These are phyloP conservation scores for Drosophila formosana DNA, from an alignment of 2,888 invertebrate genomes.

Conservation along the genomic window DNA sequence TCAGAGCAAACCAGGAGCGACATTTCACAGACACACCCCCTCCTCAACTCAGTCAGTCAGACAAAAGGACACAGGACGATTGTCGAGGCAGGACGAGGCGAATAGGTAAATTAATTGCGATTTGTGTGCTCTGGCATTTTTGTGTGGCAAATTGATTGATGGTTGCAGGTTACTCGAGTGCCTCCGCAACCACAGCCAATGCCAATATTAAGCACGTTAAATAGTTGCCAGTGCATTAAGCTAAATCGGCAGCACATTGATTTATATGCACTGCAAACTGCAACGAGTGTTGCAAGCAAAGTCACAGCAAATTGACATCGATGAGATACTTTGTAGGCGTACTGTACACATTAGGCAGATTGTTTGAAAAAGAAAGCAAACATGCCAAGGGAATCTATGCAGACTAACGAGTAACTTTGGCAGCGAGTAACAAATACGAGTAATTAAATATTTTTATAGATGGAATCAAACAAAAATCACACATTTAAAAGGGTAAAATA, in stretches of 20 bases:
- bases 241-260: neutral
- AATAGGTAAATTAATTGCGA: slow-evolving; percentile 73
- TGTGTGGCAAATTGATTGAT: slow-evolving; percentile 66
- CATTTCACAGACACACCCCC: slow-evolving; percentile 12
- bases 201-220: slow-evolving; percentile 19
- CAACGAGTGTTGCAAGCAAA: neutral
- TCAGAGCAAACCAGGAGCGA: slow-evolving; percentile 14
- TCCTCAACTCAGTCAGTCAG: neutral
- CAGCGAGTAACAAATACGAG: too few relatives aligned
- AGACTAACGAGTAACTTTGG: too few relatives aligned
- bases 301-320: neutral
- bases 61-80: slow-evolving; percentile 1
- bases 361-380: too few relatives aligned
- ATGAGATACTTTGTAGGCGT: too few relatives aligned
- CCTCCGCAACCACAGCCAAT: slow-evolving; percentile 28
- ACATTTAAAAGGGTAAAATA: too few relatives aligned
- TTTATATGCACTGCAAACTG: too few relatives aligned
- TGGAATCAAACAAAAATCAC: too few relatives aligned
- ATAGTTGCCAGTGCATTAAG: slow-evolving; percentile 12
- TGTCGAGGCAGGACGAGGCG: slow-evolving; percentile 3
- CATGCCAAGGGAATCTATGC: too few relatives aligned
- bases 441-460: too few relatives aligned
- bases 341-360: too few relatives aligned
- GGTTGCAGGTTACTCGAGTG: slow-evolving; percentile 31
- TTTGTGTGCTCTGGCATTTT: slow-evolving; percentile 65